Percentiles rank a stretch among this genome's conserved stretches.
phyloP scores from a whole-genome alignment of 37 sponge, comb jelly and placozoan species.

The Aplysina aerophoba region DNA sequence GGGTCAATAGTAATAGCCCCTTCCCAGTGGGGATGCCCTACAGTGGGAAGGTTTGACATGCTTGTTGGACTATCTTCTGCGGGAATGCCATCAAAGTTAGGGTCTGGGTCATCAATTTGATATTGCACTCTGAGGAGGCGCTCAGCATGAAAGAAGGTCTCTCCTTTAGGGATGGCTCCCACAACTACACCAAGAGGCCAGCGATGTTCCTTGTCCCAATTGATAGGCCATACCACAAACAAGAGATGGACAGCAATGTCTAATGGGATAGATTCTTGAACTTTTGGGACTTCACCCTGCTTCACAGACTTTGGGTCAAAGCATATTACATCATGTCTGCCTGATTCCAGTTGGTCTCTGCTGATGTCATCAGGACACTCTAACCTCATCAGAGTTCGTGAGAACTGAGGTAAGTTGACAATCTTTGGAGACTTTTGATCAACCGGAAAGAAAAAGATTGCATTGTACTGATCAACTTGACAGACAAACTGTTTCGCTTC shows the following conservation, averaged over 20 bases:
- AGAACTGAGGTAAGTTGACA: constrained; percentile 51
- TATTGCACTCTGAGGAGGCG: constrained; percentile 39
- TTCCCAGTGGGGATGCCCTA: neutral
- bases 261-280: constrained; percentile 54
- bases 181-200: constrained; percentile 62
- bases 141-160: constrained; percentile 50
- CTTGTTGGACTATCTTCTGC: neutral
- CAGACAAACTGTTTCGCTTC: constrained; percentile 40
- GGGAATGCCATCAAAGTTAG: neutral
- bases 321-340: constrained; percentile 50
- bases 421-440: constrained; percentile 48
- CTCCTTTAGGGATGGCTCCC: constrained; percentile 45
- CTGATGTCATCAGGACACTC: neutral
- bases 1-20: constrained; percentile 62
- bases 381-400: neutral
- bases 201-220: constrained; percentile 53
- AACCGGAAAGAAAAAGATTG: constrained; percentile 52
- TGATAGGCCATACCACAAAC: constrained; percentile 55
- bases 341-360: neutral
- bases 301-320: constrained; percentile 43
- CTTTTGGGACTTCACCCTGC: constrained; percentile 41
- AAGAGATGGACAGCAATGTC: constrained; percentile 51
- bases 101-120: constrained; percentile 10
- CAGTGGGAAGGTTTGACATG: neutral
- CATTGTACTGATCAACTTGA: constrained; percentile 42